Percentiles rank a stretch among this genome's conserved stretches.
These are phyloP conservation scores for Axis porcinus DNA, from an alignment of 2,113 vertebrate species.

Conservation along the genomic window DNA sequence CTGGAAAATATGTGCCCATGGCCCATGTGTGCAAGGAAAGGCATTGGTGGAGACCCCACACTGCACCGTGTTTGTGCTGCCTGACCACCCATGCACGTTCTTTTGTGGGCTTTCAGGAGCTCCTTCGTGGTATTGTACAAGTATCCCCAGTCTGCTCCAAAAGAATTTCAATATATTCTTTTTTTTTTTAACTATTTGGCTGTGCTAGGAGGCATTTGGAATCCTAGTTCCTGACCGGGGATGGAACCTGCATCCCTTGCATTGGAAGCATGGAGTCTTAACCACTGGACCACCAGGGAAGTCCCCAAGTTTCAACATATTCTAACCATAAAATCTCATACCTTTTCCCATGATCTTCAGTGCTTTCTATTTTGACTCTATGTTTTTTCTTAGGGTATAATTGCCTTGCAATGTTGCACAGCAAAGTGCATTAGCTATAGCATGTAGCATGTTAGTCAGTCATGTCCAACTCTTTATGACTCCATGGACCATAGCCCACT, in stretches of 20 bases:
- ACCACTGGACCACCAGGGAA: neutral
- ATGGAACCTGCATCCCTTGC: neutral
- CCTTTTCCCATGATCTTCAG: neutral
- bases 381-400: neutral
- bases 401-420: neutral
- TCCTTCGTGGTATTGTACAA: neutral
- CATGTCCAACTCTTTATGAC: neutral
- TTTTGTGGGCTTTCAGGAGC: neutral
- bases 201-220: too few species aligned
- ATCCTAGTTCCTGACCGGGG: neutral
- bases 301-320: neutral
- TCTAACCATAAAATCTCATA: neutral
- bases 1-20: neutral
- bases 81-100: neutral
- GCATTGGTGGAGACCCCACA: neutral
- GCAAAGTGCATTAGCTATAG: neutral
- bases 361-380: neutral
- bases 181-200: accelerated
- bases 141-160: neutral
- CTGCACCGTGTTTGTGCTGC: neutral
- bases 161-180: neutral
- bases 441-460: neutral
- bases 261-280: neutral
- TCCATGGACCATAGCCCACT: neutral
- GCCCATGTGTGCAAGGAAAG: neutral